Conservation (phyloP, 2,888 invertebrate genomes). For the Erynnis tages region DNA sequence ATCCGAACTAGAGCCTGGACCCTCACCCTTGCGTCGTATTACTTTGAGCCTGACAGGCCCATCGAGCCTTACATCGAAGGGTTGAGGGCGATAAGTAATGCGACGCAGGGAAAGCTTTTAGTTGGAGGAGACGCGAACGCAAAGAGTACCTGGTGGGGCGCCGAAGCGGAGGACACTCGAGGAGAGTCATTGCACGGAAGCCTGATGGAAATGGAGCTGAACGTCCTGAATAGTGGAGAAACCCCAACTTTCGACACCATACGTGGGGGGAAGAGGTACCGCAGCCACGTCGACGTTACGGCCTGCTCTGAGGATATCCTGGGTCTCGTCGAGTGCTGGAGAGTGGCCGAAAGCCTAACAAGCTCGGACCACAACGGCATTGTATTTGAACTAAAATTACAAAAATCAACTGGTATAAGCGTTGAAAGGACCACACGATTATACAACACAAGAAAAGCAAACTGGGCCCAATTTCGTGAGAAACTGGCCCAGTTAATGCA, state of each 20-base stretch:
- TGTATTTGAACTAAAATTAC: not conserved
- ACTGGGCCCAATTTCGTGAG: constrained; percentile 8
- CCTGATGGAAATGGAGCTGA: constrained; percentile 8
- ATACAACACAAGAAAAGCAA: constrained; percentile 17
- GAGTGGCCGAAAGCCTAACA: constrained; percentile 23
- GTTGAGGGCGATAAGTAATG: not conserved
- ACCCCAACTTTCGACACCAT: constrained; percentile 32
- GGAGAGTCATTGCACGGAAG: not conserved
- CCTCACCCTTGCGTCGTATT: not conserved
- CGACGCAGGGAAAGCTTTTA: not conserved
- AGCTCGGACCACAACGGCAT: constrained; percentile 31
- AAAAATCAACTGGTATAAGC: not conserved
- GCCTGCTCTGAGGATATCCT: constrained; percentile 19
- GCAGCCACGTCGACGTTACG: constrained; percentile 30
- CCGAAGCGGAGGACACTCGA: not conserved
- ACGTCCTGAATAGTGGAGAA: constrained; percentile 28
- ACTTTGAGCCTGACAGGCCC: not conserved
- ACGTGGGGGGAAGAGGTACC: not conserved
- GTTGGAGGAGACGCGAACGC: not conserved
- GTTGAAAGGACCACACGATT: constrained; percentile 3
- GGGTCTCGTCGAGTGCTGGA: constrained; percentile 16
- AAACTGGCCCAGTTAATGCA: not conserved
- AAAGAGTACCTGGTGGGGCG: not conserved
- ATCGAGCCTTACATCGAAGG: not conserved
- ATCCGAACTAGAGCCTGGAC: not conserved